Evolutionary conservation across 2,888 invertebrate genomes (phyloP).

Genomic region (Pristionchus japonicus): DNA sequence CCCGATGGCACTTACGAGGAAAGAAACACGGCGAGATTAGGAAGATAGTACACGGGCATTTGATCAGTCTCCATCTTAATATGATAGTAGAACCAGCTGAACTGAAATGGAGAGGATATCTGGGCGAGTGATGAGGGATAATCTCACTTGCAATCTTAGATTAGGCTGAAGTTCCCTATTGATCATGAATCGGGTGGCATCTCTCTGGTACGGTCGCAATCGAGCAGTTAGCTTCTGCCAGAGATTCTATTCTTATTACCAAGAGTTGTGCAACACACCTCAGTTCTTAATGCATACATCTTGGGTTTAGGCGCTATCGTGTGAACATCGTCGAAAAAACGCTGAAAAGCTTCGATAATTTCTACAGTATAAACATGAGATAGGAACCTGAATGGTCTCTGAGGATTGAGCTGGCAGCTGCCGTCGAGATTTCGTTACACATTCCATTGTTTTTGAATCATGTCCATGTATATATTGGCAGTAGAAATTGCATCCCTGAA

Average conservation of each 20-base stretch:
- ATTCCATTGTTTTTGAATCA: not conserved
- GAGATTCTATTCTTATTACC: not conserved
- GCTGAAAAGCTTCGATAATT: not conserved
- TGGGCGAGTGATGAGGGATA: no score
- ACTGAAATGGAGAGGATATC: not conserved
- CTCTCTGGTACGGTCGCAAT: constrained; percentile 76
- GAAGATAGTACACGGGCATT: constrained; percentile 48
- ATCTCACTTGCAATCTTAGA: constrained; percentile 15
- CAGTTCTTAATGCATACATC: not conserved
- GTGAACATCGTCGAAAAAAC: constrained; percentile 6
- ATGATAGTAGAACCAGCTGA: constrained; percentile 14
- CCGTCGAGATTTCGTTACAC: not conserved
- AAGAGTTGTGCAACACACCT: not conserved
- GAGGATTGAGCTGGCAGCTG: not conserved
- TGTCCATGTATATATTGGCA: not conserved
- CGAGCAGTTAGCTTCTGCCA: constrained; percentile 66
- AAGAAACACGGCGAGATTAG: constrained; percentile 48
- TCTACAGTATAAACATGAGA: not conserved
- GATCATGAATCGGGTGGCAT: constrained; percentile 77
- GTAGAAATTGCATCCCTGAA: not conserved
- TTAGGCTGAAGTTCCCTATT: constrained; percentile 65
- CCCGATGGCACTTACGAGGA: not conserved
- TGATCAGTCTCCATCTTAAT: not conserved
- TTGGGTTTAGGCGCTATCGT: no score
- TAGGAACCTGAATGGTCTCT: not conserved